Evolutionary conservation across 2,113 vertebrate species (phyloP), one percentile per base, ranked within the genome.

Genomic region (Antechinus stuartii): DNA sequence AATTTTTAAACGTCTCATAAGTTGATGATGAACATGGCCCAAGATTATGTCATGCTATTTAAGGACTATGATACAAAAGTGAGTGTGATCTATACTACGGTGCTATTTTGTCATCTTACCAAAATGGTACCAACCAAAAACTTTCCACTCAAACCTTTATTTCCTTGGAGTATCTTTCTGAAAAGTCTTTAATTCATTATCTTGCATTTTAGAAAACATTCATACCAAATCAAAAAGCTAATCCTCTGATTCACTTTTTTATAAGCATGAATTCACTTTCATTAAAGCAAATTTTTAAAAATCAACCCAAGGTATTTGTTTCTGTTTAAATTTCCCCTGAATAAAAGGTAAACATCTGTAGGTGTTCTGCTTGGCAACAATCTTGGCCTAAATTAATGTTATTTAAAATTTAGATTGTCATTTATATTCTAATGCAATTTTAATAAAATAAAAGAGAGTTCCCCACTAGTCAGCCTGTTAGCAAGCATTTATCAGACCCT

Each of bases 101-200:
- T 54, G 16, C 42, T 89, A 14, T 52, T 84, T 91, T 91, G 27
- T 92, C 52, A 76, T 14, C 2, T 54, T 68, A 91, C 30, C 68
- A 91, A 68, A 95, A 95, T 92, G 9, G 12, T 90, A 25, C 11
- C 12, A 55, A 53, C 19, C 8, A 89, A 94, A 95, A 96, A 8
- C 2, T 90, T 91, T 91, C 26, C 10, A 16, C 8, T 89, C 89
- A 16, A 91, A 68, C 16, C 4, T 54, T 89, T 92, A 93, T 68
- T 84, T 95, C 30, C 16, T 93, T 22, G 92, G n/a, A 91, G 8
- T 9, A 52, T 90, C 92, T 93, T 93, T 92, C 56, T 61, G 90
- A 93, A 94, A 89, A 16, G 14, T 91, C 61, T 93, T 94, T 50
- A 95, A 56, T 94, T 92, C 93, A 90, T 94, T 95, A 95, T 93